These are phyloP conservation scores for Achatina immaculata DNA, from an alignment of 1,140 invertebrate species.

Conservation along the genomic window DNA sequence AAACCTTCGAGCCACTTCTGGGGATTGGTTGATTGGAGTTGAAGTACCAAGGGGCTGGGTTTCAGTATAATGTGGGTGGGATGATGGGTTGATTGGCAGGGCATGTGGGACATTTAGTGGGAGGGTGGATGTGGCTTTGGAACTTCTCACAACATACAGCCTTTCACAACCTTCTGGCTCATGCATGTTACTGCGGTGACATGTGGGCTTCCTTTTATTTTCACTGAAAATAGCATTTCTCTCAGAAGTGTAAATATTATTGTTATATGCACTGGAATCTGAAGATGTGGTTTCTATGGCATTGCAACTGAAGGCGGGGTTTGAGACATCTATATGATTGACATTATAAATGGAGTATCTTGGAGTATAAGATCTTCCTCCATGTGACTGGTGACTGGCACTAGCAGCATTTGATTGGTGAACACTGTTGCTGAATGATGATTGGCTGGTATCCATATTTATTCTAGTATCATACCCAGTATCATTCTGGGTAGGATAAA, in stretches of 20 bases:
- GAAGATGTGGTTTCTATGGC: not conserved
- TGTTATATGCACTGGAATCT: not conserved
- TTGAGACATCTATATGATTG: not conserved
- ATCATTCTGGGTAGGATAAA: not conserved
- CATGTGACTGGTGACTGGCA: not conserved
- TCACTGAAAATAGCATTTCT: not conserved
- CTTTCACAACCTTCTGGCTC: too few relatives aligned
- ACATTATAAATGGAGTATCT: not conserved
- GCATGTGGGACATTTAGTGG: not conserved
- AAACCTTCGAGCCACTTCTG: not conserved
- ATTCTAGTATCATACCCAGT: not conserved
- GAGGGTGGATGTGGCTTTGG: not conserved
- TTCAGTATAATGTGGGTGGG: not conserved
- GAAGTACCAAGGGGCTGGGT: not conserved
- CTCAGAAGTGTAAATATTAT: not conserved
- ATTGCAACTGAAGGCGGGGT: not conserved
- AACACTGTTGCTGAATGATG: not conserved
- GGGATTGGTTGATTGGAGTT: slow-evolving; percentile 6
- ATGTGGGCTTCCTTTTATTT: too few relatives aligned
- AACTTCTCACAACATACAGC: slow-evolving; percentile 11
- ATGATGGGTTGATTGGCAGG: not conserved
- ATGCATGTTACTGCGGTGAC: too few relatives aligned
- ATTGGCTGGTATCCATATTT: not conserved
- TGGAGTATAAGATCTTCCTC: not conserved
- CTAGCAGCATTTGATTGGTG: not conserved